Base-by-base conservation (phyloP, 2,797 vertebrate genomes). In the Onychomys torridus region DNA sequence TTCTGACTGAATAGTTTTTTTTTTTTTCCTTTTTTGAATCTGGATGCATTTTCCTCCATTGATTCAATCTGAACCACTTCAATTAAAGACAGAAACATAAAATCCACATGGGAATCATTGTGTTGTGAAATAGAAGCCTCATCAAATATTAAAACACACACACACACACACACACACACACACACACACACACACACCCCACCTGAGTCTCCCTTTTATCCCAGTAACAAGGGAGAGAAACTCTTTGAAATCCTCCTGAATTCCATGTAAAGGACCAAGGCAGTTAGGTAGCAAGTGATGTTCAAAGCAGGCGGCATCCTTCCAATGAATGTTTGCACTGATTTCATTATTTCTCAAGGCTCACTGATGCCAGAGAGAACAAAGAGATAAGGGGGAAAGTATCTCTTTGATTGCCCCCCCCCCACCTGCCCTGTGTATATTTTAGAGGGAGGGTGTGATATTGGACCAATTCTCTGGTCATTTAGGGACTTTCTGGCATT, bases 191-290 rank as follows among this genome's bases (percentile, higher is more conserved):
- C 37, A 85, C 6, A 96, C 75, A 57, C 34, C 87, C 81, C 93
- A 96, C 92, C 92, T 85, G 93, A 79, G 86, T 96, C 94, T 96
- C 92, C 55, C 17, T 97, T 96, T 97, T 91, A 96, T 96, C 81
- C 19, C 12, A 92, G 73, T 94, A 95, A 95, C 81, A 95, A 91
- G 94, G 94, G 43, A 4, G 63, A 93, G 19, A 92, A 49, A 91
- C 21, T 82, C 92, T 97, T 97, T 97, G 96, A 98, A 97, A 95
- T 91, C 85, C 49, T 96, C 81, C 82, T 93, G 88, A 75, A 55
- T 93, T 94, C 75, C 82, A 93, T 86, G 61, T 93, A 96, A 98
- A 96, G 94, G 94, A 95, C 67, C 90, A 81, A 90, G 57, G 89
- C 14, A 93, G 86, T 96, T 95, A 91, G 65, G 78, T 78, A 94